A percentile compares a stretch with the other conserved stretches of the same genome.
phyloP scores from a whole-genome alignment of 2,797 vertebrate species.

The Macroramphosus scolopax region DNA sequence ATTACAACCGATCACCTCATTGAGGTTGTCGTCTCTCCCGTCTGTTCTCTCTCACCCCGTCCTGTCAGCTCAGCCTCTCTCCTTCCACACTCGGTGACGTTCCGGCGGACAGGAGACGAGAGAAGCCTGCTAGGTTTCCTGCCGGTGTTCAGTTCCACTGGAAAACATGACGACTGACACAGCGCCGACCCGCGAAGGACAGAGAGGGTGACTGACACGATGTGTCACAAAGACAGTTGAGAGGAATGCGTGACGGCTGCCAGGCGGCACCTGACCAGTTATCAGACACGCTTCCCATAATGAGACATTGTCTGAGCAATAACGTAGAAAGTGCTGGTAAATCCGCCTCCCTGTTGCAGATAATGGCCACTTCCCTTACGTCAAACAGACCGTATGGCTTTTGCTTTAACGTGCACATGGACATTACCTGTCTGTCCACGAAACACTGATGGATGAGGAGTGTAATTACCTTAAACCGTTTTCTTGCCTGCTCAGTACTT shows the following conservation, averaged over 20 bases:
- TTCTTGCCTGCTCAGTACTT: slow-evolving; percentile 61
- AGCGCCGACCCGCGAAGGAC: slow-evolving; percentile 28
- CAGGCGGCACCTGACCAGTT: slow-evolving; percentile 26
- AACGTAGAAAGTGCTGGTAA: slow-evolving; percentile 54
- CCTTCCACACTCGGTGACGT: slow-evolving; percentile 15
- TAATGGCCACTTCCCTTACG: slow-evolving; percentile 72
- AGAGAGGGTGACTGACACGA: slow-evolving; percentile 5
- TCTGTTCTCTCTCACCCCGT: slow-evolving; percentile 1
- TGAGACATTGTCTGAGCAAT: slow-evolving; percentile 62
- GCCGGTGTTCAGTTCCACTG: slow-evolving; percentile 59
- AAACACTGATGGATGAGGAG: slow-evolving; percentile 61
- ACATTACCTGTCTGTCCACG: slow-evolving; percentile 60
- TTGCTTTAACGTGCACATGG: slow-evolving; percentile 51
- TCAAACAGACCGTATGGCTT: slow-evolving; percentile 65
- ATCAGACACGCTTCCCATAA: slow-evolving; percentile 49
- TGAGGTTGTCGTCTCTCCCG: not conserved
- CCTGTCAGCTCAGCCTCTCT: slow-evolving; percentile 18
- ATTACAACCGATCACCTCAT: not conserved
- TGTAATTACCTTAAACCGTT: slow-evolving; percentile 72
- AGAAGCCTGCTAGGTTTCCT: slow-evolving; percentile 36
- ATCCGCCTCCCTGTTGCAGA: slow-evolving; percentile 50
- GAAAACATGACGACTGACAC: slow-evolving; percentile 54
- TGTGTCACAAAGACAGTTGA: slow-evolving; percentile 9
- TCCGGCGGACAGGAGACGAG: slow-evolving; percentile 31
- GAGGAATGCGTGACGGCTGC: slow-evolving; percentile 2